Conservation (phyloP, 37 sponge, comb jelly and placozoan species). For the Crambe crambe region DNA sequence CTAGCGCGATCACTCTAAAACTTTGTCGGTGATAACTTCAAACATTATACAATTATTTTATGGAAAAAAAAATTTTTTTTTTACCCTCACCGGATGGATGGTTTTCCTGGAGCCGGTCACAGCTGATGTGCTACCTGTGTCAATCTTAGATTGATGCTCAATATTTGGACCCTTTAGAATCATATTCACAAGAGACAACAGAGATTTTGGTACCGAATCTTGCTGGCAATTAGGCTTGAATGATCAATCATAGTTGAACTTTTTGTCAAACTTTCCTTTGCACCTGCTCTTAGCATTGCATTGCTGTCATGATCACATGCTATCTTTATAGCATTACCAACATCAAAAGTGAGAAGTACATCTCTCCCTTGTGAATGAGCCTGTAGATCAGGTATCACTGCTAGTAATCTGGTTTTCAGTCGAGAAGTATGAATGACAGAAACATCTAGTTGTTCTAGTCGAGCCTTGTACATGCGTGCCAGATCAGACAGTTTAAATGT, state of each 20-base stretch:
- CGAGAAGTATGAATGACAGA: neutral
- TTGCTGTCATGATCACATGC: neutral
- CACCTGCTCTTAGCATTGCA: neutral
- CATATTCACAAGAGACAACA: neutral
- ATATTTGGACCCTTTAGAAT: neutral
- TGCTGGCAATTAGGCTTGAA: neutral
- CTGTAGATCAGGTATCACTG: neutral
- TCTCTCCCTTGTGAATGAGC: neutral
- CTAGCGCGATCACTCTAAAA: too few species aligned
- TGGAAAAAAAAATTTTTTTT: too few species aligned
- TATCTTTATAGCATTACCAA: neutral
- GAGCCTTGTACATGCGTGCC: neutral
- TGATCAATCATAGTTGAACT: neutral
- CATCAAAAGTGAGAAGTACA: neutral
- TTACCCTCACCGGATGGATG: too few species aligned
- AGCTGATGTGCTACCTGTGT: neutral
- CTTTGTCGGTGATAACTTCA: too few species aligned
- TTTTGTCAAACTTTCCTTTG: neutral
- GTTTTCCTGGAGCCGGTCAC: too few species aligned
- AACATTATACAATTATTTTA: too few species aligned
- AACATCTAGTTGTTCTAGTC: neutral
- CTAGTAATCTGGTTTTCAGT: neutral
- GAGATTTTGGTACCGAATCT: neutral
- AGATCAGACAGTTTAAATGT: neutral
- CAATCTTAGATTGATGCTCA: neutral